Evolutionary conservation across 2,113 vertebrate genomes (phyloP), one percentile per base, ranked within the genome.

Genomic region (Varanus salvator): DNA sequence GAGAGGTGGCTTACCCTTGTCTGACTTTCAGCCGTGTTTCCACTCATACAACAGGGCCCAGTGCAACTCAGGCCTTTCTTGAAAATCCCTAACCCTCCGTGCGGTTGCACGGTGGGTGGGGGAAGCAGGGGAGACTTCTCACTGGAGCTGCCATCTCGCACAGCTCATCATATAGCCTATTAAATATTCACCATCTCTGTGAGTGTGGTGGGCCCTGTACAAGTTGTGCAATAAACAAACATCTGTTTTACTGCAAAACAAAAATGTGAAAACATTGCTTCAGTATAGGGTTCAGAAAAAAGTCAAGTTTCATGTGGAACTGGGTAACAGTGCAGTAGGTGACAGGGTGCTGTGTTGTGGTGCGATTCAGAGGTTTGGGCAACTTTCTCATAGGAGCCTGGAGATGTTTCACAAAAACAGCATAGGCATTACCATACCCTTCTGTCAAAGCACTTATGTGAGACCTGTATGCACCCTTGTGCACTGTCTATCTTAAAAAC

Each of bases 151-250:
- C 25, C 7, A 25, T 52, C 48, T 80, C 7, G 25, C 77, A 29
- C 27, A 52, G 23, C 48, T 52, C 48, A 52, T 25, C 11, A 14
- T 80, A 38, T 27, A n/a, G 50, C 48, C 48, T 19, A 69, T 50
- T 12, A 80, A 31, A 29, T 57, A 27, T 31, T 1, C 44, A 50
- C 12, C 11, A 31, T 15, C 44, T 44, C 3, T 52, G 57, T 76
- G 34, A 71, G 6, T 17, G n/a, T 0, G 23, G 19, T 34, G 31
- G 27, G 69, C 89, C 85, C 69, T n/a, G 66, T 74, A 82, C 84
- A 52, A 86, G 50, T 91, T 92, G 85, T 78, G 12, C 90, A 88
- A 66, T 80, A 91, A 25, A 44, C 38, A 44, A 90, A 17, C 83
- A 91, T 50, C 21, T 76, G 90, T 66, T 95, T 0, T 85, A 54